These are phyloP conservation scores for Drosophila emarginata DNA, from an alignment of 2,888 invertebrate species.

Conservation along the genomic window DNA sequence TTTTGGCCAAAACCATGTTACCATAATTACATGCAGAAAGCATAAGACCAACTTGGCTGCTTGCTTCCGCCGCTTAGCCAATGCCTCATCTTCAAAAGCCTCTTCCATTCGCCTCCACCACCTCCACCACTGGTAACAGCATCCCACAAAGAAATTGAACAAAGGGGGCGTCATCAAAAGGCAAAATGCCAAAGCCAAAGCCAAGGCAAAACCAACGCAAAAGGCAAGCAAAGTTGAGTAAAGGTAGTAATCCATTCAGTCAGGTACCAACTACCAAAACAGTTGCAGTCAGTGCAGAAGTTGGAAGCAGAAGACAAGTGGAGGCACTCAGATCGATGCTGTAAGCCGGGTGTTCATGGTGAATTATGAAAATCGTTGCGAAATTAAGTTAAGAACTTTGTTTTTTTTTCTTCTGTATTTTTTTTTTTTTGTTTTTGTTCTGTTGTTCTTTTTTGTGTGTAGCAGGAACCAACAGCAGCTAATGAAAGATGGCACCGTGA, in stretches of 20 bases:
- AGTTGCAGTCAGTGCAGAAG: slow-evolving; percentile 57
- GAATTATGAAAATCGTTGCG: slow-evolving; percentile 81
- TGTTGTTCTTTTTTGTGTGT: slow-evolving; percentile 30
- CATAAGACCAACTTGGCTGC: slow-evolving; percentile 59
- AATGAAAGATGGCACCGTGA: slow-evolving; percentile 32
- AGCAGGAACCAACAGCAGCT: slow-evolving; percentile 36
- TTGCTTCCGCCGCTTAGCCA: slow-evolving; percentile 60
- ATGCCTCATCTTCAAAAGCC: slow-evolving; percentile 28
- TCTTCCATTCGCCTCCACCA: slow-evolving; percentile 21
- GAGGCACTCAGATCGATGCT: slow-evolving; percentile 22
- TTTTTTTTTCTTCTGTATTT: slow-evolving; percentile 21
- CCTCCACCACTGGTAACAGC: slow-evolving; percentile 41
- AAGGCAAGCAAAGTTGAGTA: background rate
- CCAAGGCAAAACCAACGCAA: background rate
- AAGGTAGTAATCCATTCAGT: slow-evolving; percentile 16
- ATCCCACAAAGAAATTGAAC: slow-evolving; percentile 59
- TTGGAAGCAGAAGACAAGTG: slow-evolving; percentile 26
- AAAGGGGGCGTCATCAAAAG: slow-evolving; percentile 62
- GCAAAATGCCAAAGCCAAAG: slow-evolving; percentile 20
- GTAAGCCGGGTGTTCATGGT: slow-evolving; percentile 71
- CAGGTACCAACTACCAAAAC: slow-evolving; percentile 70
- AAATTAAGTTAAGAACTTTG: slow-evolving; percentile 77
- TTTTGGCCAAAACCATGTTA: slow-evolving; percentile 72
- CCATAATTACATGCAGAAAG: slow-evolving; percentile 79
- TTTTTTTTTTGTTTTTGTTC: background rate